These are phyloP conservation scores for Folsomia candida DNA, from an alignment of 2,888 invertebrate species.

Conservation along the genomic window DNA sequence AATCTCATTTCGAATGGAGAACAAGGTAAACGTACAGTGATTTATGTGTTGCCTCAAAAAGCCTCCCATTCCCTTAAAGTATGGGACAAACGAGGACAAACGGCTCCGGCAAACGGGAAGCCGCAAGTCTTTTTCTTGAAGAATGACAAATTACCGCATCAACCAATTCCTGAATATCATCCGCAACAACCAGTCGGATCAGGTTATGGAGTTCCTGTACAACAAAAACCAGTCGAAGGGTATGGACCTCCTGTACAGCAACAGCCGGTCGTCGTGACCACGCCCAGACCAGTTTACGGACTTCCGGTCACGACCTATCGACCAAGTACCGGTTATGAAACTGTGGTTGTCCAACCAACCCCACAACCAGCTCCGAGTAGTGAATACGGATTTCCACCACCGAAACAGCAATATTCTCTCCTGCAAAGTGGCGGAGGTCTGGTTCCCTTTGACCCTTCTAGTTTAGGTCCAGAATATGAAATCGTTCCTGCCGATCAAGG, in stretches of 20 bases:
- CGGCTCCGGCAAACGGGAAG: constrained; percentile 12
- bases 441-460: neutral
- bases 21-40: constrained; percentile 14
- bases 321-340: constrained; percentile 10
- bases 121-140: constrained; percentile 30
- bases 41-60: constrained; percentile 30
- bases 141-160: neutral
- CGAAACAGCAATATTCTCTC: neutral
- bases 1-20: constrained; percentile 7
- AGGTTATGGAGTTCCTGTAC: neutral
- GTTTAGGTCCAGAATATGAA: constrained; percentile 3
- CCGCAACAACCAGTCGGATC: neutral
- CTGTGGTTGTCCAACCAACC: neutral
- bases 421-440: neutral
- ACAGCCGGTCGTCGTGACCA: neutral
- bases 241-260: neutral
- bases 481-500: neutral
- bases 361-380: neutral
- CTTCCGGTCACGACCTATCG: constrained; percentile 1
- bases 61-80: constrained; percentile 14
- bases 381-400: neutral
- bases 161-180: constrained; percentile 7
- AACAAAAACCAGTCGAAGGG: neutral
- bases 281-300: constrained; percentile 18
- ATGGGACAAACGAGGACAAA: neutral